Evolutionary conservation across 64 coral and sea anemone species (phyloP), one percentile per base, ranked within the genome.

Genomic region (Acropora yongei): DNA sequence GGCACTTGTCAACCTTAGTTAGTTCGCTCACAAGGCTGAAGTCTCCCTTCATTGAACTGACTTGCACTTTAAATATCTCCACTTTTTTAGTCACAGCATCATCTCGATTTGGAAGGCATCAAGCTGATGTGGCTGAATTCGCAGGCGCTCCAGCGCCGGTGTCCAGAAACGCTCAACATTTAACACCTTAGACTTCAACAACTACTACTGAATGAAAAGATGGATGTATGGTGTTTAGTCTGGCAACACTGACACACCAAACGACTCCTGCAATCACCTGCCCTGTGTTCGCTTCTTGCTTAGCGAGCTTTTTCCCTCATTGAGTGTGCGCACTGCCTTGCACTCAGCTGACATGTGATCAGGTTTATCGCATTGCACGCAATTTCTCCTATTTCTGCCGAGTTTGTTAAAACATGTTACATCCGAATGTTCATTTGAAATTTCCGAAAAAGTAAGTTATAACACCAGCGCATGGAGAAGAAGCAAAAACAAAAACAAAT

Each of bases 331-430:
- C 11, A 90, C 55, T 10, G 43, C 51, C 17, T 90, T 46, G 5
- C 93, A 94, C n/a, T 94, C 81, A 44, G 41, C 69, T 43, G 87
- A 86, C 69, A 76, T 90, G 80, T 94, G 87, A 19, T 80, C 3
- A 19, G 53, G 42, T 47, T 63, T 45, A 46, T 63, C 93, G 30
- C 93, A 94, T 57, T 94, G 86, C 8, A 86, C 60, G 19, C 92
- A 8, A 41, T 44, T 44, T 42, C 3, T 13, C 14, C 1, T 80
- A 47, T 55, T n/a, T 51, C 14, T 80, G 78, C 49, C 30, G 49
- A 3, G 78, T 57, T 20, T 80, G 30, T 30, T 30, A 30, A 30
- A 30, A 30, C 30, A 30, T 30, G 30, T 30, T 30, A 30, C 30
- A 30, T 30, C 30, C 30, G 30, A 30, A 30, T 30, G 30, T 30